Evolutionary conservation across 2,113 vertebrate genomes (phyloP), one percentile per base, ranked within the genome.

Genomic region (Poeciliopsis prolifica): DNA sequence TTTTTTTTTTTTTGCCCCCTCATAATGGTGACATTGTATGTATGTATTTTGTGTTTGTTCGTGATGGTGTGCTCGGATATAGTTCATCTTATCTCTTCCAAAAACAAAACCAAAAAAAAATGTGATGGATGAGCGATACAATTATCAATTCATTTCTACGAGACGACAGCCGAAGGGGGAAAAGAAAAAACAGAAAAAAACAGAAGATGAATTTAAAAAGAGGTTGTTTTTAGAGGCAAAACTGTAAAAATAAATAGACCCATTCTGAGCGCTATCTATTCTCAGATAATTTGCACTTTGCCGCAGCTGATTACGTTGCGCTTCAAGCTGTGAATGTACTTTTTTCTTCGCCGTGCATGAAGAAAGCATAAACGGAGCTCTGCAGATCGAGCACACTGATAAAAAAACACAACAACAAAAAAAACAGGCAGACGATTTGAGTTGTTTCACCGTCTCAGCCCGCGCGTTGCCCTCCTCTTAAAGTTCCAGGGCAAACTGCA

Each of bases 381-480:
- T 82, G 72, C 87, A 93, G 94, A 95, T 95, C 71, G 62, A 89
- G 86, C 83, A 71, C 58, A n/a, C 75, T 91, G 94, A 95, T 94
- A 94, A 94, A 60, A 78, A 86, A 89, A 11, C 1, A 37, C 9
- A 37, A 37, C 8, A 35, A 35, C 8, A 35, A 35, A 35, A 35
- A 37, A 37, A 37, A 37, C 30, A 31, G 30, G 66, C 74, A 84
- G 87, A 79, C 68, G 79, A 87, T 90, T 83, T 77, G 79, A 89
- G 88, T 85, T 90, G 92, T 92, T 94, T 93, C 85, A 80, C 87
- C 78, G 77, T 86, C 75, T 87, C 75, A 79, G 68, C 86, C 35
- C 35, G 35, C 10, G 10, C 35, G 3, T 15, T 90, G 87, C 89
- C 85, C 88, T 86, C 81, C 79, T 87, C 88, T 80, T 76, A 60